Conservation (phyloP, 2,797 vertebrate species). For the Pelochelys cantorii region DNA sequence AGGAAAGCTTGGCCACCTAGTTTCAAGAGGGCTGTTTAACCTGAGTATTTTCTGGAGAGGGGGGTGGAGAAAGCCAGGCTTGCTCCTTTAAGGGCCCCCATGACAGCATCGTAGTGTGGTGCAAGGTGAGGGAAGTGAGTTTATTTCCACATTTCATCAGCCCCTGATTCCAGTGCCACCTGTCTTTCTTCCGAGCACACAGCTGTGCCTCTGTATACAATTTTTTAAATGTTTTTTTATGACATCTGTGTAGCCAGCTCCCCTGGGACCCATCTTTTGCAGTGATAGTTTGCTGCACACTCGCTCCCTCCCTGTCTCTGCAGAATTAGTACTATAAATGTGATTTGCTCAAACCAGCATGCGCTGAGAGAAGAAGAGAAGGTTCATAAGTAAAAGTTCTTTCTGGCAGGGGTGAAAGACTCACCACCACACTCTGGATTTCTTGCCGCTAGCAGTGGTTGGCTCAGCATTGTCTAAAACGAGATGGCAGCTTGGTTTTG, state of each 20-base stretch:
- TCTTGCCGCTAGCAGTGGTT: conserved; percentile 2
- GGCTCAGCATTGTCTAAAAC: conserved; percentile 10
- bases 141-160: conserved; percentile 42
- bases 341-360: conserved; percentile 22
- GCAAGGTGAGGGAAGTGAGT: neutral
- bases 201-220: conserved; percentile 42
- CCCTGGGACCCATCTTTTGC: conserved; percentile 41
- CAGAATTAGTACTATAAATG: conserved; percentile 41
- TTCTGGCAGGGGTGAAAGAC: neutral
- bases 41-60: conserved; percentile 18
- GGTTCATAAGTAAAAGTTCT: neutral
- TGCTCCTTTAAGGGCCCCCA: neutral
- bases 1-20: neutral
- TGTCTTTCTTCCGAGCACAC: conserved; percentile 49
- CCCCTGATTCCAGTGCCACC: conserved; percentile 32
- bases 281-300: conserved; percentile 1
- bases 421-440: neutral
- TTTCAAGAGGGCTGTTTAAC: conserved; percentile 49
- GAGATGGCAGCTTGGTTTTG: neutral
- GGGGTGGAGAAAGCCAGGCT: neutral
- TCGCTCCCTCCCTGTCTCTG: neutral
- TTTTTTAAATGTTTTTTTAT: conserved; percentile 67
- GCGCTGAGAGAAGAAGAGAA: neutral
- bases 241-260: conserved; percentile 71
- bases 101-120: neutral